Evolutionary conservation across 2,113 vertebrate species (phyloP), one percentile per base, ranked within the genome.

Genomic region (Loxodonta africana): DNA sequence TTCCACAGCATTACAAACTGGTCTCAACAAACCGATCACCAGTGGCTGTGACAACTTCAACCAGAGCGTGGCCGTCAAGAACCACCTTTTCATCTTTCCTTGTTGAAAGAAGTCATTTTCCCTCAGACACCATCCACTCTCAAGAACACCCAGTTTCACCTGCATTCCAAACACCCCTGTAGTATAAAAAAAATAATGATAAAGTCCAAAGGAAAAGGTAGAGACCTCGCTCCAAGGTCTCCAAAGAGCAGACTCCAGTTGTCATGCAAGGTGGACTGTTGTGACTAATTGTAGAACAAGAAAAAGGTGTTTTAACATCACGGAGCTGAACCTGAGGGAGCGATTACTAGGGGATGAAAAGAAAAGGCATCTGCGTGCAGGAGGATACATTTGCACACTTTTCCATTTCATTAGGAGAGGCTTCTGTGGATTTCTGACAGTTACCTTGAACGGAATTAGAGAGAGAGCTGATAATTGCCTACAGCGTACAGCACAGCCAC

Each of bases 371-470:
- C 57, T 63, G 86, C 46, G 51, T 84, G 74, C 89, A 46, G 90
- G 67, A 91, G 95, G 65, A 65, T 0, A 90, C 5, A 95, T 96
- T 89, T 94, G 87, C 88, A 86, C 92, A 48, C 95, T 92, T 96
- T 86, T 83, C 46, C 91, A 15, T 98, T 97, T 98, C 96, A 77
- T 97, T 93, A 98, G 96, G 85, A 91, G 96, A 97, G 26, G 33
- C 95, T 97, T 97, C 94, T 86, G 95, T 78, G 91, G 76, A 4
- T 96, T 96, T 97, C 88, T 97, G 97, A 92, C 97, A 98, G 98
- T 98, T 98, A 98, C 98, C 98, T 98, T 96, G 98, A 98, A 86
- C 95, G 94, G 95, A 95, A 80, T 63, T 88, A 92, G 80, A 89
- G 88, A 95, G 78, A 85, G 96, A 83, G 46, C 78, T 95, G 84